Conservation (phyloP, 1,140 invertebrate species). For the Aphidius gifuensis region DNA sequence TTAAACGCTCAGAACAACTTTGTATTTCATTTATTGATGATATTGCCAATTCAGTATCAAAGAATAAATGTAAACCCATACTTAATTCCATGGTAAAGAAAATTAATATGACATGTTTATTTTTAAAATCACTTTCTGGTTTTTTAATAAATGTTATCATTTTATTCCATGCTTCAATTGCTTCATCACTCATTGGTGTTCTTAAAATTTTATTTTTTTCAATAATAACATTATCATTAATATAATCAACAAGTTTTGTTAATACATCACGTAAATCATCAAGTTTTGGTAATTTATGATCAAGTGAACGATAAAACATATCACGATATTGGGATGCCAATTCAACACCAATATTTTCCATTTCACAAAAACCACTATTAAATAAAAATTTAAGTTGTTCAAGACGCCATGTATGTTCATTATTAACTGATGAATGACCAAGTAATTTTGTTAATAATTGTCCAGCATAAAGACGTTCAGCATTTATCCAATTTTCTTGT, state of each 20-base stretch:
- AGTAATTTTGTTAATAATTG: constrained; percentile 65
- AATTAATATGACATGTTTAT: constrained; percentile 46
- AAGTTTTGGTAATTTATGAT: constrained; percentile 62
- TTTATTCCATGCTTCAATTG: constrained; percentile 61
- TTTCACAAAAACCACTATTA: constrained; percentile 63
- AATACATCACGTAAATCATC: constrained; percentile 60
- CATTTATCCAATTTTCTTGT: constrained; percentile 62
- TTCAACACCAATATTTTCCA: constrained; percentile 57
- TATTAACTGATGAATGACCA: constrained; percentile 58
- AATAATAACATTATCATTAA: constrained; percentile 53
- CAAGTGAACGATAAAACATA: constrained; percentile 64
- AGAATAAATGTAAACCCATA: constrained; percentile 70
- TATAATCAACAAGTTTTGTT: constrained; percentile 56
- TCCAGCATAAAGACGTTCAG: constrained; percentile 64
- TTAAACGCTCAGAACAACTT: constrained; percentile 65
- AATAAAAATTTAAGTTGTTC: constrained; percentile 65
- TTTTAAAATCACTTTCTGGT: constrained; percentile 48
- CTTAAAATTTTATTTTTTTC: constrained; percentile 51
- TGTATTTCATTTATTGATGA: constrained; percentile 67
- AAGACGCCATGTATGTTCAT: constrained; percentile 64
- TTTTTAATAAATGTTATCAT: constrained; percentile 55
- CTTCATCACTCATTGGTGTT: constrained; percentile 55
- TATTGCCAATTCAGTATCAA: constrained; percentile 64
- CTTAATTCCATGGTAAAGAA: constrained; percentile 68
- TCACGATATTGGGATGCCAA: constrained; percentile 59